Evolutionary conservation across 2,113 vertebrate genomes (phyloP), one percentile per base, ranked within the genome.

Genomic region (Mirounga angustirostris): DNA sequence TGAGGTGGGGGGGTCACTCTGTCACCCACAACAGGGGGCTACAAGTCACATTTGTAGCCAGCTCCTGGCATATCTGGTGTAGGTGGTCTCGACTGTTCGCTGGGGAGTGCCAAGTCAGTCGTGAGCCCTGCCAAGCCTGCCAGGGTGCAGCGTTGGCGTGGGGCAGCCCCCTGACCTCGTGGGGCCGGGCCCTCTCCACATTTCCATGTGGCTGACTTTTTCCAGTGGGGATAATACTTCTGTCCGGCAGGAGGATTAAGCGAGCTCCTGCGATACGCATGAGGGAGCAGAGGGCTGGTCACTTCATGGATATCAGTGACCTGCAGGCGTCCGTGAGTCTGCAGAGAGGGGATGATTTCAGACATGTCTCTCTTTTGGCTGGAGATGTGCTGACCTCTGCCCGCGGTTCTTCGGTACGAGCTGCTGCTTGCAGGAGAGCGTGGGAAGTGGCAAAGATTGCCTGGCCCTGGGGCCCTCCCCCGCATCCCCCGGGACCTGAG

Each of bases 51-150:
- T 63, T 15, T 15, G 24, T 33, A 30, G 24, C 24, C 18, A 28
- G 36, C 30, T 33, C 56, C 13, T 11, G 19, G 63, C 0, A 2
- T 30, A 12, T 50, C 52, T 50, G 22, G 4, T 0, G 4, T 22
- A 18, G 2, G 30, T 30, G 24, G 13, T 82, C 84, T 67, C 0
- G 0, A 10, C 16, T 0, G 1, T 36, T 81, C 15, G 1, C 56
- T 1, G 28, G 12, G 54, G 50, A 71, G 5, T n/a, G 4, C 36
- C 7, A 1, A 11, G 58, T 56, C 50, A 7, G 8, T 21, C 46
- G 10, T 9, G 40, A 46, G 56, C 74, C 54, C 12, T 40, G 5
- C 56, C 13, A 82, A 19, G 54, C 76, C 59, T 84, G 94, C 80
- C 7, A 52, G 96, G 67, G 8, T 63, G 36, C 5, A 28, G 91